A percentile compares a stretch with the other conserved stretches of the same genome.
Conservation (phyloP, 1,140 invertebrate genomes). For the Araneus ventricosus region DNA sequence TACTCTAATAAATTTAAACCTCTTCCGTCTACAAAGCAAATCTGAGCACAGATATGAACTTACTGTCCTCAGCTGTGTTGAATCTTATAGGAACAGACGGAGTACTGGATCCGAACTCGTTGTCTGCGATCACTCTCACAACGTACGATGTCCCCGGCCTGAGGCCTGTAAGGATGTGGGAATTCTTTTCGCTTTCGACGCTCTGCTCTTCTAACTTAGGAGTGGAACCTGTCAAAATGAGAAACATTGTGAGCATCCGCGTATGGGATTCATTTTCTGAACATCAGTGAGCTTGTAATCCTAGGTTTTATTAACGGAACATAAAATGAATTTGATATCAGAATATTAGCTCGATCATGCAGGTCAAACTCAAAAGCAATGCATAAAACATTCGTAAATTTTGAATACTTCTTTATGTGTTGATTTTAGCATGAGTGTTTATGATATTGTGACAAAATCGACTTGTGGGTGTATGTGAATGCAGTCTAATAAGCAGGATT, state of each 20-base stretch:
- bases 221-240: slow-evolving; percentile 32
- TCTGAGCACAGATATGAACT: slow-evolving; percentile 76
- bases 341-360: too few species aligned
- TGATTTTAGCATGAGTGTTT: too few species aligned
- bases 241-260: background rate
- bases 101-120: slow-evolving; percentile 94
- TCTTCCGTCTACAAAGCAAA: background rate
- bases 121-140: slow-evolving; percentile 94
- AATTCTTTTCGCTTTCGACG: slow-evolving; percentile 68
- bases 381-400: too few species aligned
- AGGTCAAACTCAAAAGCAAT: too few species aligned
- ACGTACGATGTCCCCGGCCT: slow-evolving; percentile 96
- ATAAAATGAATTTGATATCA: too few species aligned
- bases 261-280: background rate
- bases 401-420: too few species aligned
- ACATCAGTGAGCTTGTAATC: too few species aligned
- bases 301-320: too few species aligned
- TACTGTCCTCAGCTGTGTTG: slow-evolving; percentile 93
- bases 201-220: slow-evolving; percentile 76
- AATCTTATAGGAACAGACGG: slow-evolving; percentile 95
- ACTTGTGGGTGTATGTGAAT: too few species aligned
- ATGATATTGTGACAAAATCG: too few species aligned
- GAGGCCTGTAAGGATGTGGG: slow-evolving; percentile 80
- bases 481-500: too few species aligned
- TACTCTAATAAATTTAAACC: too few species aligned